These are phyloP conservation scores for Erpetoichthys calabaricus DNA, from an alignment of 2,797 vertebrate genomes.

Conservation along the genomic window DNA sequence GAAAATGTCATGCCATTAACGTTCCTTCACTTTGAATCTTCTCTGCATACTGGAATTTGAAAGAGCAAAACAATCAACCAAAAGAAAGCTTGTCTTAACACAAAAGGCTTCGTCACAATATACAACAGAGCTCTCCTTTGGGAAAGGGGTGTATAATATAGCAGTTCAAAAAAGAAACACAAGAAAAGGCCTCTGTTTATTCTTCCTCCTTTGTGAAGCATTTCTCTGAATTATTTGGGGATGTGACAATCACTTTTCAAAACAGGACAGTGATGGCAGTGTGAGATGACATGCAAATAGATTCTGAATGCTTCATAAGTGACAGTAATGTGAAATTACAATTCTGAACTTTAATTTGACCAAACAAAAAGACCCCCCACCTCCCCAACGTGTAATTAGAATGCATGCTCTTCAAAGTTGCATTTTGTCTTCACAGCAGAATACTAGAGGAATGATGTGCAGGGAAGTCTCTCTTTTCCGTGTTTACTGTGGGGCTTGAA, in stretches of 20 bases:
- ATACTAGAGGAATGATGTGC: not conserved
- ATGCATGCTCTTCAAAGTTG: slow-evolving; percentile 1
- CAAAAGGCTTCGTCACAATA: too few species aligned
- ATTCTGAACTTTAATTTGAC: slow-evolving; percentile 6
- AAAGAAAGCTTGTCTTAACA: too few species aligned
- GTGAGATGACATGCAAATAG: slow-evolving; percentile 6
- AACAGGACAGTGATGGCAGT: slow-evolving; percentile 13
- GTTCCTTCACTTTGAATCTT: too few species aligned
- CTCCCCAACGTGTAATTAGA: not conserved
- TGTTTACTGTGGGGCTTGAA: not conserved
- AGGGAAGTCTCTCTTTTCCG: not conserved
- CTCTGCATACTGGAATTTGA: too few species aligned
- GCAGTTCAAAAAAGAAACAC: not conserved
- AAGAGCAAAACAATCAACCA: too few species aligned
- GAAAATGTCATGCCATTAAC: too few species aligned
- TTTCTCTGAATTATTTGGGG: slow-evolving; percentile 22
- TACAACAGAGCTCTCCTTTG: too few species aligned
- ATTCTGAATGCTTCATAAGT: slow-evolving; percentile 29
- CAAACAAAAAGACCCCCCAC: slow-evolving; percentile 2
- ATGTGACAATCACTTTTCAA: slow-evolving; percentile 13
- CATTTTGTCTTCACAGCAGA: slow-evolving; percentile 3
- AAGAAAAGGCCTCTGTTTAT: slow-evolving; percentile 15
- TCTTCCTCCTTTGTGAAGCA: slow-evolving; percentile 12
- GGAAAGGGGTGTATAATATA: too few species aligned
- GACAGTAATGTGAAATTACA: slow-evolving; percentile 14